Evolutionary conservation across 2,113 vertebrate genomes (phyloP).

Genomic region (Bombycilla garrulus): DNA sequence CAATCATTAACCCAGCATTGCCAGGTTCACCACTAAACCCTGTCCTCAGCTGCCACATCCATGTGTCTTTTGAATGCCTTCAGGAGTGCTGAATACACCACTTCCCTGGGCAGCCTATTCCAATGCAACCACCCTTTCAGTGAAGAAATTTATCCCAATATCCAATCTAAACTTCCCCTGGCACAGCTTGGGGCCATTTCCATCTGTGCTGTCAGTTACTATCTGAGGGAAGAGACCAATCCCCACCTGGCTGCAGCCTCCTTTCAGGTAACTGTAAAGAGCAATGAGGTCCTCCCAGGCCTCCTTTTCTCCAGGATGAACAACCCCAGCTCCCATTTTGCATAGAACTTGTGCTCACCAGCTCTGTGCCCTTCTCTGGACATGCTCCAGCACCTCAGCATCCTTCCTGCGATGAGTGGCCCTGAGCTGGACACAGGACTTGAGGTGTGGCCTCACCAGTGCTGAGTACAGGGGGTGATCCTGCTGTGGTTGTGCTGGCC

Average conservation of each 20-base stretch:
- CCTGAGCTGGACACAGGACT: background rate
- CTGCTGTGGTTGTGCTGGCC: background rate
- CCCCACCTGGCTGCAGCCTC: background rate
- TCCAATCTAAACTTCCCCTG: background rate
- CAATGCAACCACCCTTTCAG: background rate
- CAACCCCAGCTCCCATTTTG: background rate
- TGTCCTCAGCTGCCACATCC: background rate
- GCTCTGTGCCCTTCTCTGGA: background rate
- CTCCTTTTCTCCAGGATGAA: background rate
- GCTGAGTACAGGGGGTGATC: background rate
- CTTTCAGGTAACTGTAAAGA: background rate
- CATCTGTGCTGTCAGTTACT: background rate
- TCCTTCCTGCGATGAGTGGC: background rate
- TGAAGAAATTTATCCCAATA: background rate
- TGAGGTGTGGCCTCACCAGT: background rate
- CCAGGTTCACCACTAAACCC: background rate
- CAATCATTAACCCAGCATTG: background rate
- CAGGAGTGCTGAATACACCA: background rate
- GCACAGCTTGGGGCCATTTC: background rate
- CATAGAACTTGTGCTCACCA: background rate
- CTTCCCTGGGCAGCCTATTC: background rate
- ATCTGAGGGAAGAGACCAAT: background rate
- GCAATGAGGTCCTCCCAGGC: accelerated
- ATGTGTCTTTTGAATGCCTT: background rate
- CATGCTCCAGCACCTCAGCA: accelerated